Conservation (phyloP, 2,797 vertebrate genomes). For the Champsocephalus esox region DNA sequence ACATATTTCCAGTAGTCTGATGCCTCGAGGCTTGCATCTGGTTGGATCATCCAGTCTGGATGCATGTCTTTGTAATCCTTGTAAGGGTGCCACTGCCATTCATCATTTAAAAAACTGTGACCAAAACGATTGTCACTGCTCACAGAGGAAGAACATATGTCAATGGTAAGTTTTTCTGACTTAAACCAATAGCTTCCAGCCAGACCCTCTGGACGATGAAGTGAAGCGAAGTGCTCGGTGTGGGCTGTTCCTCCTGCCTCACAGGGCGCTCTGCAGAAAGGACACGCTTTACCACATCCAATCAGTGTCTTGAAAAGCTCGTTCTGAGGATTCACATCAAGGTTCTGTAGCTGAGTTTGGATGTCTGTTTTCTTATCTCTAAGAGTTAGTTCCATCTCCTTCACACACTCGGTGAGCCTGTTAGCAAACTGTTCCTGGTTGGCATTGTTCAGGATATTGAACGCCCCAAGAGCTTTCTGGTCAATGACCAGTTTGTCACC, state of each 20-base stretch:
- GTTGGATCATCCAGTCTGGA: constrained; percentile 75
- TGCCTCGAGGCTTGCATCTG: constrained; percentile 68
- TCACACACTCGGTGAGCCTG: constrained; percentile 46
- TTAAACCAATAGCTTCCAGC: fast-evolving
- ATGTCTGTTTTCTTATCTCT: neutral
- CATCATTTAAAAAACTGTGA: too few species aligned
- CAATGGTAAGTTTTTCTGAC: neutral
- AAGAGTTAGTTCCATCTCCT: constrained; percentile 46
- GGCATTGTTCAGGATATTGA: constrained; percentile 68
- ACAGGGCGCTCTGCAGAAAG: constrained; percentile 77
- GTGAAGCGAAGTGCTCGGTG: constrained; percentile 51
- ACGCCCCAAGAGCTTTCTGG: constrained; percentile 53
- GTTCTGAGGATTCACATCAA: constrained; percentile 65
- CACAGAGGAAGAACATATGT: constrained; percentile 52
- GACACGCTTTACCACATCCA: constrained; percentile 80
- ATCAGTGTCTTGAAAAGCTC: constrained; percentile 70
- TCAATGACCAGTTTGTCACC: constrained; percentile 66
- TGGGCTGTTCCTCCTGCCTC: constrained; percentile 69
- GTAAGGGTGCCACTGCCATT: constrained; percentile 47
- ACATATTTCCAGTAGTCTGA: constrained; percentile 86
- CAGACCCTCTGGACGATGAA: constrained; percentile 70
- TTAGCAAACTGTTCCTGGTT: constrained; percentile 59
- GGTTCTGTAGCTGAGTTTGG: neutral
- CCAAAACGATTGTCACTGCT: too few species aligned
- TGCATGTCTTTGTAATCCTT: constrained; percentile 65